Percentiles rank a stretch among this genome's conserved stretches.
Evolutionary conservation across 1,140 invertebrate genomes (phyloP).

Genomic region (Scylla paramamosain): DNA sequence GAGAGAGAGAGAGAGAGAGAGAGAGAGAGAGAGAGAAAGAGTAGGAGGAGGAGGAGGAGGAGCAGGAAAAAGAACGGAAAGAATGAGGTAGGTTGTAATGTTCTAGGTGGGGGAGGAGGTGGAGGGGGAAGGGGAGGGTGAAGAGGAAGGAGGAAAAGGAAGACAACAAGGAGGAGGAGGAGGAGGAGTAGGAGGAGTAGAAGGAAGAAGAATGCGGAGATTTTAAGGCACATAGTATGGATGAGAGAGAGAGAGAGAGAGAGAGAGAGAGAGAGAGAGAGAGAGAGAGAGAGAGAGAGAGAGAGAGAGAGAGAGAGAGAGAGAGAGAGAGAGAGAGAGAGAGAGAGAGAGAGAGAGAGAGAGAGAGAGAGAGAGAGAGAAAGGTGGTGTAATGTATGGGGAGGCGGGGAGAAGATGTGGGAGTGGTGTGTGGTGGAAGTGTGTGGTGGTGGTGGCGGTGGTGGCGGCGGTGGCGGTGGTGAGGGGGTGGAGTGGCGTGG

Average conservation of each 20-base stretch:
- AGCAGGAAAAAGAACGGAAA: neutral
- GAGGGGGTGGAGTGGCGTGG: too few relatives aligned
- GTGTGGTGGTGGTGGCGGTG: too few relatives aligned
- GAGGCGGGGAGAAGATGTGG: too few relatives aligned
- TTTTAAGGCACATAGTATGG: neutral
- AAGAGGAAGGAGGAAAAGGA: neutral
- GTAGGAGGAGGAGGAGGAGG: neutral
- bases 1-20: neutral
- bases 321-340: too few relatives aligned
- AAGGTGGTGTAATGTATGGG: too few relatives aligned
- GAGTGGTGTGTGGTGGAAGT: neutral
- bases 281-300: too few relatives aligned
- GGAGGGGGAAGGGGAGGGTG: neutral
- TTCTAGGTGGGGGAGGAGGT: neutral
- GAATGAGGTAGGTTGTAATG: too few relatives aligned
- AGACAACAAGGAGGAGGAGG: neutral
- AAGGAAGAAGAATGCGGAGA: too few relatives aligned
- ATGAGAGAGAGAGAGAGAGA: neutral
- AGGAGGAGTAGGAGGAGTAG: neutral
- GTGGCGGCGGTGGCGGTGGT: too few relatives aligned
- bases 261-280: too few relatives aligned
- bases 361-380: too few relatives aligned
- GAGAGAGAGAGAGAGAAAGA: neutral
- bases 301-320: neutral
- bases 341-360: neutral